Evolutionary conservation across 2,113 vertebrate genomes (phyloP), one percentile per base, ranked within the genome.

Genomic region (Heterochromis multidens): DNA sequence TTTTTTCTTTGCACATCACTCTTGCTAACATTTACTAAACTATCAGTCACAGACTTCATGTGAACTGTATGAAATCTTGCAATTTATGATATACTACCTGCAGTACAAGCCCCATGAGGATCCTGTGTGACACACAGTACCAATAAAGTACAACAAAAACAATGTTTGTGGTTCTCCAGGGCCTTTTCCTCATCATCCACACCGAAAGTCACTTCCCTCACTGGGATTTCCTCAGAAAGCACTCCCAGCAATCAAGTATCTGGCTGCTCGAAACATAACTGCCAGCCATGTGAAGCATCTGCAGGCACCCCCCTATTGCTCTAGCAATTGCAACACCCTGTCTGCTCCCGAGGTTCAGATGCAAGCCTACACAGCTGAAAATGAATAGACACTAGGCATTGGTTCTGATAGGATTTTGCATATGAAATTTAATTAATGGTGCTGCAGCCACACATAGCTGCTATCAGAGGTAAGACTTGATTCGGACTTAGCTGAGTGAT

Each of bases 111-210:
- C 87, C 57, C n/a, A 19, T 33, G 56, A 77, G 58, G 25, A 80
- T 62, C 70, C n/a, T 63, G 10, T 29, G 11, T 83, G 82, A 82
- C 84, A 77, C 46, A 81, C 60, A 84, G 58, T 58, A 62, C 54
- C 23, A 85, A 46, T 79, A 80, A 74, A 61, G 33, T 56, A 84
- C 62, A 84, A 77, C 56, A 85, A 57, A 83, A 89, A 91, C 76
- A 65, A 37, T 60, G 40, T 86, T 80, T 84, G 86, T 79, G 58
- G n/a, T 82, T 63, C 78, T 88, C 40, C 4, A 19, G 43, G 82
- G 61, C 40, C 49, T 40, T 83, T 77, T 77, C 70, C 59, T 83
- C 83, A 91, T 88, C 60, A 84, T 72, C 88, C 82, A 86, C 27
- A 67, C 8, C 29, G 10, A 63, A 40, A 82, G 72, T 88, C 43